Conservation (phyloP, 2,113 vertebrate species). For the Malurus elegans region DNA sequence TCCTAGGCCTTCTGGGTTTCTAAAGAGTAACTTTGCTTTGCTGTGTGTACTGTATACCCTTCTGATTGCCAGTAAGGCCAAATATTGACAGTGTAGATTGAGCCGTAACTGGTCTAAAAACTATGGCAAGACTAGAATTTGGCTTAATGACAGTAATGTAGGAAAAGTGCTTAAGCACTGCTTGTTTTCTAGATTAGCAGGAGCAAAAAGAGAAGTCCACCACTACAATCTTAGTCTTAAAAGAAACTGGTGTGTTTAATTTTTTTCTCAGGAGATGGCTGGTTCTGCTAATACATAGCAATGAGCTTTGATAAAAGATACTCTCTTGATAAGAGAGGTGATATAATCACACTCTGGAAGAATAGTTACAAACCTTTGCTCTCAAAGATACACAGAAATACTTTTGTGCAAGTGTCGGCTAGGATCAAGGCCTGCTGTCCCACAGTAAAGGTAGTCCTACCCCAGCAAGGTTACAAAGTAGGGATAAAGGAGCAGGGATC, state of each 20-base stretch:
- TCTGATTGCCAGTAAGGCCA: neutral
- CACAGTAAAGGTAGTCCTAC: neutral
- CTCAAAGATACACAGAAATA: neutral
- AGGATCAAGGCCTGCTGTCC: neutral
- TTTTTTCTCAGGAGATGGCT: neutral
- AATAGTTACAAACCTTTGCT: neutral
- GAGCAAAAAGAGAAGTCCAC: neutral
- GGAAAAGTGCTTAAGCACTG: neutral
- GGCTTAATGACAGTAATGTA: neutral
- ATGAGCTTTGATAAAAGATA: neutral
- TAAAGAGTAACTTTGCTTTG: neutral
- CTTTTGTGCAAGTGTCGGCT: neutral
- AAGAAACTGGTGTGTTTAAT: neutral
- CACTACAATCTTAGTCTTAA: neutral
- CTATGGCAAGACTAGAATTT: neutral
- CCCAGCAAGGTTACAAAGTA: neutral
- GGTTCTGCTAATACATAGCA: neutral
- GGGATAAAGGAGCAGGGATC: neutral
- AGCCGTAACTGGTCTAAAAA: neutral
- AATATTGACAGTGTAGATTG: neutral
- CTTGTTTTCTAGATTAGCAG: neutral
- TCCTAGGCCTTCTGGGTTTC: neutral
- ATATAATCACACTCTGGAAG: neutral
- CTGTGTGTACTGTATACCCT: neutral
- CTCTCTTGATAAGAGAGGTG: neutral